These are phyloP conservation scores for Epinephelus cyanopodus DNA, from an alignment of 2,113 vertebrate species.

Conservation along the genomic window DNA sequence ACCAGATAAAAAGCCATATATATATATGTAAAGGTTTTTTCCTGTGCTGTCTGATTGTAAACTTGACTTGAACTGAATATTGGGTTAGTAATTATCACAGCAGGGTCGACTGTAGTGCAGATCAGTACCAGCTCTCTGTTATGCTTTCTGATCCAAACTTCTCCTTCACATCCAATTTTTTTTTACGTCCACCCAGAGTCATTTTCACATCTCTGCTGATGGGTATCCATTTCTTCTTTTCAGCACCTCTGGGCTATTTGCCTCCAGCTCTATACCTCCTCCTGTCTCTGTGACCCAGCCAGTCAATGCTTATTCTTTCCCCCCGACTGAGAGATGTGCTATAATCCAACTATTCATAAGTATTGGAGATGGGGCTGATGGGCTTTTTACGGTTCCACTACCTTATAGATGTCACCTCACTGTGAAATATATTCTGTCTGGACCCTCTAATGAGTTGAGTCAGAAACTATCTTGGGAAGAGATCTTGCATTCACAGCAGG, in stretches of 20 bases:
- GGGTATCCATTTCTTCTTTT: constrained; percentile 50
- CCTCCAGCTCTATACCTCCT: constrained; percentile 18
- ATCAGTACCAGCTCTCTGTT: constrained; percentile 1
- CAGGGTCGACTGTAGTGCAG: not conserved
- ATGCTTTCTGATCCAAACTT: constrained; percentile 24
- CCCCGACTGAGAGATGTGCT: constrained; percentile 33
- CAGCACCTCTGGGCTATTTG: constrained; percentile 21
- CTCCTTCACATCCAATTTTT: constrained; percentile 2
- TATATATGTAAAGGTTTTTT: no score
- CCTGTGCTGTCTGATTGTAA: not conserved
- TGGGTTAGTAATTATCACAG: not conserved
- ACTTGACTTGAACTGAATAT: not conserved
- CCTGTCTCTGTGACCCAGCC: constrained; percentile 39
- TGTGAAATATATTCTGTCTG: not conserved
- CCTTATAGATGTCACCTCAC: not conserved
- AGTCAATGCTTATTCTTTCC: constrained; percentile 13
- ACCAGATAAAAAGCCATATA: no score
- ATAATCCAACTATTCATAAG: constrained; percentile 29
- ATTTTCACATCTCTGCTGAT: constrained; percentile 53
- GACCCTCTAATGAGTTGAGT: not conserved
- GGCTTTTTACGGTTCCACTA: constrained; percentile 10
- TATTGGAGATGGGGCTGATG: not conserved
- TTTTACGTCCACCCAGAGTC: not conserved
- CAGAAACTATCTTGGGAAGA: not conserved
- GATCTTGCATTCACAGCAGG: not conserved